These are phyloP conservation scores for Micrasema longulum DNA, from an alignment of 1,140 invertebrate species.

Conservation along the genomic window DNA sequence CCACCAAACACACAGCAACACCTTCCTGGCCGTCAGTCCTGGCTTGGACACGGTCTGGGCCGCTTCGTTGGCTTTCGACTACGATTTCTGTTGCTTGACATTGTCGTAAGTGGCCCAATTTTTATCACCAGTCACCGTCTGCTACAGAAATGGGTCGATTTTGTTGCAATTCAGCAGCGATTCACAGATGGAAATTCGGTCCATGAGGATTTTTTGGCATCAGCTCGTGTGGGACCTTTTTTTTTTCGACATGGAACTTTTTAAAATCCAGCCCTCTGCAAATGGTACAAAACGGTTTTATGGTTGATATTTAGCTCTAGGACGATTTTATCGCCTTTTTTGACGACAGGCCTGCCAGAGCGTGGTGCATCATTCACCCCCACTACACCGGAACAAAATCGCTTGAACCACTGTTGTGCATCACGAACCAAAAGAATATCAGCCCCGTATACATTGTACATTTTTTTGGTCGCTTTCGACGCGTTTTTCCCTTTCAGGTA, in stretches of 20 bases:
- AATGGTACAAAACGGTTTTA: too few relatives aligned
- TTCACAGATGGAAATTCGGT: slow-evolving; percentile 18
- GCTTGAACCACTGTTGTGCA: slow-evolving; percentile 22
- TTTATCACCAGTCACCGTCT: slow-evolving; percentile 6
- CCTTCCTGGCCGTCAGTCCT: slow-evolving; percentile 23
- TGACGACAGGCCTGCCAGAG: slow-evolving; percentile 16
- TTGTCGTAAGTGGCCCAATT: too few relatives aligned
- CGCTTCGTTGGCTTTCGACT: slow-evolving; percentile 1
- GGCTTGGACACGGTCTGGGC: slow-evolving; percentile 4
- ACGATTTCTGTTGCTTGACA: not conserved
- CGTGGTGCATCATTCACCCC: slow-evolving; percentile 22
- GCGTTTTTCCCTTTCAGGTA: slow-evolving; percentile 16
- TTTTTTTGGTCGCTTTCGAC: slow-evolving; percentile 23
- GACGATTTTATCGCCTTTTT: slow-evolving; percentile 22
- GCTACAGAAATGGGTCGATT: slow-evolving; percentile 19
- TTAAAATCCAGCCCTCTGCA: too few relatives aligned
- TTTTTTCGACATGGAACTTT: too few relatives aligned
- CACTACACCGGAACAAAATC: slow-evolving; percentile 18
- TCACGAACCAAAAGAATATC: too few relatives aligned
- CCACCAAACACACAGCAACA: slow-evolving; percentile 17
- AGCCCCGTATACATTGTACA: too few relatives aligned
- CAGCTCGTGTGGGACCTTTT: too few relatives aligned
- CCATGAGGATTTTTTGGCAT: slow-evolving; percentile 7
- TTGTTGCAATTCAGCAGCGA: slow-evolving; percentile 23
- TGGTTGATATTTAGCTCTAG: too few relatives aligned